Evolutionary conservation across 2,797 vertebrate genomes (phyloP).

Genomic region (Leucoraja ocellata): DNA sequence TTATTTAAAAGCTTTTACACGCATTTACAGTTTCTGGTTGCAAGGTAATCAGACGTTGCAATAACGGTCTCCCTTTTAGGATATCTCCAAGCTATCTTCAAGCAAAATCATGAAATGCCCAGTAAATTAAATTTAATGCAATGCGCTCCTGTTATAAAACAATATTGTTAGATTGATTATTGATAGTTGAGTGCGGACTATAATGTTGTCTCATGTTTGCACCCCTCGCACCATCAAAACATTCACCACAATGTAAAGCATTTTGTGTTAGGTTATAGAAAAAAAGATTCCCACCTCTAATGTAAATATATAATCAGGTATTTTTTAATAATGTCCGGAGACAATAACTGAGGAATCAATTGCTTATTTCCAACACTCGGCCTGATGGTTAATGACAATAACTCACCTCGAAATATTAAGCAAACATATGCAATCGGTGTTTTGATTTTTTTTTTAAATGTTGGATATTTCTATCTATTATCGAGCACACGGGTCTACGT

Average conservation of each 20-base stretch:
- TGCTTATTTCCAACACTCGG: neutral
- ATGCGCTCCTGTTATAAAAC: neutral
- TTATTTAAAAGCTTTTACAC: neutral
- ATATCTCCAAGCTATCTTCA: neutral
- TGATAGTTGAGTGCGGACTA: neutral
- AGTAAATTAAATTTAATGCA: neutral
- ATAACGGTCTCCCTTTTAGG: neutral
- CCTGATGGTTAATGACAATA: neutral
- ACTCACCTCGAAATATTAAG: neutral
- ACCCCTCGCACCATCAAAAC: neutral
- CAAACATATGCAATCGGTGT: neutral
- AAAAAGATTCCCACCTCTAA: neutral
- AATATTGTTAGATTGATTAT: neutral
- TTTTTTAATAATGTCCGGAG: neutral
- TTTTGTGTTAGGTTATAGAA: neutral
- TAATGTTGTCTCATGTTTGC: too few relatives aligned
- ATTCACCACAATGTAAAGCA: neutral
- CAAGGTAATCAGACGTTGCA: neutral
- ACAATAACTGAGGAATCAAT: neutral
- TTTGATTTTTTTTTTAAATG: too few relatives aligned
- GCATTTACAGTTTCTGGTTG: neutral
- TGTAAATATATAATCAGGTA: neutral
- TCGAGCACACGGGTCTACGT: too few relatives aligned
- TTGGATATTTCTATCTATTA: neutral
- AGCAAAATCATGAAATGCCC: neutral